Evolutionary conservation across 2,888 invertebrate genomes (phyloP), one percentile per base, ranked within the genome.

Genomic region (Ceratothoa steindachneri): DNA sequence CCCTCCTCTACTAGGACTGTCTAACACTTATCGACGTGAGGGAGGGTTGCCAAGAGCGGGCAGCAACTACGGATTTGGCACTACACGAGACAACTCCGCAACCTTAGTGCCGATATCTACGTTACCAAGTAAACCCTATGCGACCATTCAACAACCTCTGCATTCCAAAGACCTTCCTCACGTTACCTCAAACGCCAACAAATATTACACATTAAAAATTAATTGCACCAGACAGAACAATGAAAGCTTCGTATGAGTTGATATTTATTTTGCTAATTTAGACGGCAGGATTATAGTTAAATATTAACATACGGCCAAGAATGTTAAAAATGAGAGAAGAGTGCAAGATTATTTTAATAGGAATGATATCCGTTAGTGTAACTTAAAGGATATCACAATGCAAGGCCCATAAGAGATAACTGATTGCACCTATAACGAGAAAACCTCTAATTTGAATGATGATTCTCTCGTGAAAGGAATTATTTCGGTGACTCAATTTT

Each of bases 191-290:
- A 60, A 60, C 9, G 27, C 71, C 28, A 72, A 77, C 30, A 74
- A 77, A 51, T 75, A 77, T 65, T 77, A 77, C 30, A 77, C 71
- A 3, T 64, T 77, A 28, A 77, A 77, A 69, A 75, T 77, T 27
- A 72, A 77, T 24, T 77, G 77, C 55, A 77, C 77, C 9, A 60
- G 77, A 19, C 74, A 71, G 41, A 74, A 68, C 19, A 77, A 77
- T 67, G 77, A 77, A 30, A 77, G 77, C 65, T 77, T 77, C 22
- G 77, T 75, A 15, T 77, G 66, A 66, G 22, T 41, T 66, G 41
- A 41, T 9, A n/a, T n/a, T n/a, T n/a, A n/a, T n/a, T n/a, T n/a
- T n/a, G n/a, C n/a, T n/a, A n/a, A n/a, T n/a, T n/a, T n/a, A n/a
- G n/a, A n/a, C n/a, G n/a, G n/a, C n/a, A n/a, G n/a, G n/a, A n/a